Base-by-base conservation (phyloP, 2,888 invertebrate species). In the Agrilus cyanescens region DNA sequence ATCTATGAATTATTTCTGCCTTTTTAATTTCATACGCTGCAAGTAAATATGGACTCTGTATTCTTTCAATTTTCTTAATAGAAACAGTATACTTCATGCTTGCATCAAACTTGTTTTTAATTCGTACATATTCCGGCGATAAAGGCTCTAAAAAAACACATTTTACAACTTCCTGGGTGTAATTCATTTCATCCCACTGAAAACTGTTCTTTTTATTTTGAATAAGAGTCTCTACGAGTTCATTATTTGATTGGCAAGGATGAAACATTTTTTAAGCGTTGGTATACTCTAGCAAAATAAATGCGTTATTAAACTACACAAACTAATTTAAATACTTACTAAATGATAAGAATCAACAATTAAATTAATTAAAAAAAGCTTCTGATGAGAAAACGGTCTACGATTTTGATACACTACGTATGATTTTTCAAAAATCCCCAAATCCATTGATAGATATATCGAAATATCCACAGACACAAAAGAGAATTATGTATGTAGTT, bases 21-120 rank as follows among this genome's bases (percentile, higher is more conserved):
- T 50, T 51, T 45, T 50, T 51, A 15, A 55, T 41, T 6, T 35
- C 35, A 40, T 50, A 55, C 30, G 45, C 41, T 10, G 44, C 40
- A 8, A 37, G 13, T 13, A 49, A 32, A 37, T 45, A 54, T 7
- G 46, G 43, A 42, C 52, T 52, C 13, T 43, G 25, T 8, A 51
- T 32, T 30, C 44, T 43, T 32, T 48, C 40, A 33, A 54, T 50
- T 13, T 40, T 38, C 4, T 14, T 5, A 4, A 50, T 40, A 38
- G 32, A 15, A 37, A 33, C 46, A 30, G 44, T 43, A 10, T 18
- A n/a, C 43, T 45, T 46, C 2, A 39, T 45, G 12, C 47, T 46
- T 8, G 18, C 33, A 16, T 13, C 44, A 38, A 51, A 51, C 29
- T 36, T 30, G 2, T 39, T 4, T 20, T 38, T 10, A 29, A 45